Evolutionary conservation across 1,140 invertebrate species (phyloP), one percentile per base, ranked within the genome.

Genomic region (Manduca sexta): DNA sequence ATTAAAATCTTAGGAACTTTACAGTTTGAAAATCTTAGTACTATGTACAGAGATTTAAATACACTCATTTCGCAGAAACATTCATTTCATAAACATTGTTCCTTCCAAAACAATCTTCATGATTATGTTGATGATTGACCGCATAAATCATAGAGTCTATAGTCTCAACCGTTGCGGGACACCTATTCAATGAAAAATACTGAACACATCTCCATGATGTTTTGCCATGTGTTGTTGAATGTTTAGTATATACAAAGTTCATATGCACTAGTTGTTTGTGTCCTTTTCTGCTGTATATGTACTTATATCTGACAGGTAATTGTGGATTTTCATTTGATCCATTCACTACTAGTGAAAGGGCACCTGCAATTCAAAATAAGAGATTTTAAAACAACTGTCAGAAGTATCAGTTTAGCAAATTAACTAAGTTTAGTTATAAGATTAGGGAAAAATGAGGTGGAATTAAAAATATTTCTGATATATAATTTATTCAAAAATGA

Each of bases 241-340:
- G 86, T 64, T 87, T 87, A 10, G 86, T 87, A 51, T 86, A 86
- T 12, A 87, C 83, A 67, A 86, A 87, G 59, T 86, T 86, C 75
- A 77, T 81, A 63, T 86, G 81, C 13, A 87, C 84, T 56, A 87
- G 66, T 53, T 87, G 86, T 70, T 86, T 87, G 50, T 87, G 86
- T 7, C 86, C 86, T 61, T 87, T 86, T 37, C 84, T 77, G 64
- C 84, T 86, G 56, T 84, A 86, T 45, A 86, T 86, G 58, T 86
- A 87, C 50, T 84, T 84, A 58, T 86, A 87, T 21, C 79, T 66
- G 7, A 69, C 66, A n/a, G 84, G 81, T 16, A 86, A 60, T 29
- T 63, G 59, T 11, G 69, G 65, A 18, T 59, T 73, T 17, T 82
- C 76, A 41, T 66, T 66, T 1, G 62, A 43, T 37, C 69, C 80